A percentile compares a stretch with the other conserved stretches of the same genome.
These are phyloP conservation scores for Ellobium chinense DNA, from an alignment of 2,888 invertebrate species.

Conservation along the genomic window DNA sequence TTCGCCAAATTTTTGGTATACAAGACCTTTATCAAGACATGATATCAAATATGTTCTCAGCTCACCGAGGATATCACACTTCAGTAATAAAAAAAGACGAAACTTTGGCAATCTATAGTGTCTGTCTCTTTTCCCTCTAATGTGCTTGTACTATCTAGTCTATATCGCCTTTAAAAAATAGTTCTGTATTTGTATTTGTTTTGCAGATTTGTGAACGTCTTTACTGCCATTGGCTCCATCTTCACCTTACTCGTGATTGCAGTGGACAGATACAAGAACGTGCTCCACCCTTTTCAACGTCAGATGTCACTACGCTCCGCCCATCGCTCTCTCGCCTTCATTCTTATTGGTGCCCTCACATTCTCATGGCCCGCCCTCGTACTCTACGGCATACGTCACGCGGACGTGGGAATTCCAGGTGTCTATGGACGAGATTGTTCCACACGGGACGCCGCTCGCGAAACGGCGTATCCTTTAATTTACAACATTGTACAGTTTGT, in stretches of 20 bases:
- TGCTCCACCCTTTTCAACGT: background rate
- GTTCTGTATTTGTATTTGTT: background rate
- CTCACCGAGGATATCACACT: too few relatives aligned
- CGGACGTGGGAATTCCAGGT: background rate
- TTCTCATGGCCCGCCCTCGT: background rate
- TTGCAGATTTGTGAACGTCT: background rate
- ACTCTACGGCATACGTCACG: background rate
- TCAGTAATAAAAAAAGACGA: too few relatives aligned
- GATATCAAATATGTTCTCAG: too few relatives aligned
- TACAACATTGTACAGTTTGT: background rate
- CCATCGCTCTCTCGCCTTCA: background rate
- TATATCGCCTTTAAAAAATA: too few relatives aligned
- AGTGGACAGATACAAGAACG: background rate
- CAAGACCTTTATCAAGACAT: too few relatives aligned
- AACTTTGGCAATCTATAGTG: too few relatives aligned
- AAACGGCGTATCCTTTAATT: background rate
- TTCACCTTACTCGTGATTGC: background rate
- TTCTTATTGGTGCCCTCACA: background rate
- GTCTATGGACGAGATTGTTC: background rate
- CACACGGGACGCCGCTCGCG: background rate
- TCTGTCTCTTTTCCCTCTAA: too few relatives aligned
- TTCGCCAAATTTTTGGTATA: too few relatives aligned
- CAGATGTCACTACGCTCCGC: background rate
- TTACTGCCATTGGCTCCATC: background rate
- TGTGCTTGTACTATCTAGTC: too few relatives aligned